Base-by-base conservation (phyloP, 2,113 vertebrate genomes). In the Hippocampus guttulatus region DNA sequence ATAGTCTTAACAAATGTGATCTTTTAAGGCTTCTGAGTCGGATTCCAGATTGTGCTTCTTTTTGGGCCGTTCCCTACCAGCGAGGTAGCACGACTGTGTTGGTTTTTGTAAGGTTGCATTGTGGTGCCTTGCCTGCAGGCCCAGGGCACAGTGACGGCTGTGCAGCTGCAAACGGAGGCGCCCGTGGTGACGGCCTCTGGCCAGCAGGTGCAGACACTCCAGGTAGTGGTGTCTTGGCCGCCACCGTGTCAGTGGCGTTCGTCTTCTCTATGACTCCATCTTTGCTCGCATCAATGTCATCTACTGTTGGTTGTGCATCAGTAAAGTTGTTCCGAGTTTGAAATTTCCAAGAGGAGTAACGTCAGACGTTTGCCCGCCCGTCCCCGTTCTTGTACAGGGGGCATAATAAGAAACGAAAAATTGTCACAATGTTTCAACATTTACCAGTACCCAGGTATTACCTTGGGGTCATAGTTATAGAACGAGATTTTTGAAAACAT, bases 201-300 rank as follows among this genome's bases (percentile, higher is more conserved):
- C 92, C 97, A 99, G 95, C 97, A 98, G 94, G 95, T 99, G 92
- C 97, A 99, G 94, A 98, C 97, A 89, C 97, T 99, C 93, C 97
- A 99, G 97, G 97, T 99, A 99, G 97, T 98, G 96, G 97, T 98
- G 94, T 94, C 88, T 94, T 85, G 91, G 94, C 95, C 91, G 84
- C 90, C 33, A 38, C 33, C 33, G 84, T 84, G 84, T 84, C 86
- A 71, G 83, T 80, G 77, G 71, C 45, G 64, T 47, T 27, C 18
- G 64, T 23, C 64, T 61, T 15, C 6, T 18, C 27, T 30, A 61
- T 61, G 58, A 61, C 58, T 61, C 58, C 58, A 61, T 61, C 18
- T 61, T 61, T 61, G 58, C 16, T 33, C 55, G 23, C 21, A 38
- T 38, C 33, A 6, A 38, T 38, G 33, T 5, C 30, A 5, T 33